Base-by-base conservation (phyloP, 2,797 vertebrate species). In the Ataeniobius toweri region DNA sequence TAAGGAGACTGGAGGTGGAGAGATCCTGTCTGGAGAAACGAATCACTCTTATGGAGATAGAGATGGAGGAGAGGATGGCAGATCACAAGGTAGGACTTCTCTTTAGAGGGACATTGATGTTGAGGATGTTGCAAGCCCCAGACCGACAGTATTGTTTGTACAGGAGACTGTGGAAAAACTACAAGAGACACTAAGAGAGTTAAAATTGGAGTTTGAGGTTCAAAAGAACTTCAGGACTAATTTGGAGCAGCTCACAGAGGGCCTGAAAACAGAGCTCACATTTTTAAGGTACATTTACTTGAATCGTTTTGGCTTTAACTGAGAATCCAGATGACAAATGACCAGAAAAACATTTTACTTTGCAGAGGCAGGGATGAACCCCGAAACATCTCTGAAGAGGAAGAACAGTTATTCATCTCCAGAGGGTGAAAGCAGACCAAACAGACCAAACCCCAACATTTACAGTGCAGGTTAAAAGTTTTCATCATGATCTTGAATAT, bases 151-250 rank as follows among this genome's bases (percentile, higher is more conserved):
- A 63, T 13, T 73, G n/a, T n/a, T 83, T 75, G 58, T 14, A 2
- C 89, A 98, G 98, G 96, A 96, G 24, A 95, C 94, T 58, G 89
- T 96, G 51, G 95, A 96, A 76, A 93, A 94, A 78, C 90, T 98
- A 86, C 94, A 96, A 85, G 95, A 96, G 82, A 94, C 91, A 61
- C 81, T 96, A 76, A 93, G 93, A 75, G 95, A 96, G 67, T 89
- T 98, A 53, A 93, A 95, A 77, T 92, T 94, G 0, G 95, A 96
- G 26, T 94, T 97, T 7, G 94, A 96, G 59, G 90, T 96, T 72
- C 96, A 97, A 89, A 95, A 94, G 81, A 93, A 91, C 85, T 96
- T 92, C 12, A 98, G 96, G 71, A 92, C 92, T 71, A 86, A 94
- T 78, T 86, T 97, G 89, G 95, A 97, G 76, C 91, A 94, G 58